phyloP scores from a whole-genome alignment of 2,797 vertebrate genomes.

The Falco columbarius region DNA sequence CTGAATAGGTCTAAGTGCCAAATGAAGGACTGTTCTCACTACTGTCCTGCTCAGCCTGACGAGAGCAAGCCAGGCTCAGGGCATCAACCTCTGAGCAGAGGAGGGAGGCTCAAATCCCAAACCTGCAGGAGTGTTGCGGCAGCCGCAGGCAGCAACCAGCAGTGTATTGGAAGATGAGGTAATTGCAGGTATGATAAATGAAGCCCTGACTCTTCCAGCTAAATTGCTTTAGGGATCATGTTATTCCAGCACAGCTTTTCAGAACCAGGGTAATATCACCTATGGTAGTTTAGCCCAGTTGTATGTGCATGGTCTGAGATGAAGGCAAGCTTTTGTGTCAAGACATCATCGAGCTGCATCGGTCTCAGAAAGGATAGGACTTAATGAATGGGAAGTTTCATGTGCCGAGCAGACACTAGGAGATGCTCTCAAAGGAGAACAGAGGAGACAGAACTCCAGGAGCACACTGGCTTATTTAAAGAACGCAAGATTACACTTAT shows the following conservation, averaged over 20 bases:
- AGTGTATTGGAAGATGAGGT: neutral
- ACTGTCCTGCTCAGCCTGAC: neutral
- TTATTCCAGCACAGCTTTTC: neutral
- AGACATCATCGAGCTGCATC: neutral
- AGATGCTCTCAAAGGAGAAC: neutral
- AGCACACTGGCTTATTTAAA: neutral
- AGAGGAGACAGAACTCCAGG: neutral
- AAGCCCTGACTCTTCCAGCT: neutral
- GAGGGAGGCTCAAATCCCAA: neutral
- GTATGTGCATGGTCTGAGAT: neutral
- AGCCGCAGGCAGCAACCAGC: neutral
- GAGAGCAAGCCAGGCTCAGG: neutral
- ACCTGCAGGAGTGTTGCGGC: neutral
- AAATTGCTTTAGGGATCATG: neutral
- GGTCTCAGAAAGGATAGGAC: neutral
- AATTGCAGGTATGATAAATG: neutral
- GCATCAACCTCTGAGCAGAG: neutral
- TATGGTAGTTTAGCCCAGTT: neutral
- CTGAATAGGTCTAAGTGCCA: neutral
- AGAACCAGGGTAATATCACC: neutral
- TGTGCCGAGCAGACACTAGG: neutral
- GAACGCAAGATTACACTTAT: neutral
- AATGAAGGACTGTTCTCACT: neutral
- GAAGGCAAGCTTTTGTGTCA: neutral
- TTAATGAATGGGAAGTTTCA: neutral